These are phyloP conservation scores for Edolisoma coerulescens DNA, from an alignment of 2,113 vertebrate genomes.

Conservation along the genomic window DNA sequence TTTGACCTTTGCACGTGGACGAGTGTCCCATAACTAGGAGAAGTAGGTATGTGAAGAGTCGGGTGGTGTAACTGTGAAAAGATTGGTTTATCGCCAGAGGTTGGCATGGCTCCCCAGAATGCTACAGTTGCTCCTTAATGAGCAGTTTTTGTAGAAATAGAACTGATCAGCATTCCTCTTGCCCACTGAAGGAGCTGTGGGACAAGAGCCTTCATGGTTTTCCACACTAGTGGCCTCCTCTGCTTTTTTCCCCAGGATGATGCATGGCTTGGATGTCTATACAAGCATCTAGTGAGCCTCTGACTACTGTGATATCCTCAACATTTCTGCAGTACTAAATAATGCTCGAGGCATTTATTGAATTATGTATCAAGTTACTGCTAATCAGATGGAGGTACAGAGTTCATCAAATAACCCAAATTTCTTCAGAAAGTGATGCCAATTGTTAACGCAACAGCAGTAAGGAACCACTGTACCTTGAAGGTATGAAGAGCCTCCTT, in stretches of 20 bases:
- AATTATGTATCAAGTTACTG: neutral
- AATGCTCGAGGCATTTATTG: neutral
- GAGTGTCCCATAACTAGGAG: neutral
- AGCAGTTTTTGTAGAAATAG: neutral
- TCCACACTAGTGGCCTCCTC: neutral
- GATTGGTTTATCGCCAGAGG: neutral
- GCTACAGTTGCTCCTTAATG: neutral
- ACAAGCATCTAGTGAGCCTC: neutral
- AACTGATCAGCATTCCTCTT: neutral
- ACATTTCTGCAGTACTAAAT: neutral
- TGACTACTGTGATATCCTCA: neutral
- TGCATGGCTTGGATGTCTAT: neutral
- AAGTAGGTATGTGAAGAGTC: neutral
- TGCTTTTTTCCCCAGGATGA: neutral
- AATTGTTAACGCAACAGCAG: neutral
- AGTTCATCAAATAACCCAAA: neutral
- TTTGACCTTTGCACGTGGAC: fast-evolving
- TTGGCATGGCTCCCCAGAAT: neutral
- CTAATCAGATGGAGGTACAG: neutral
- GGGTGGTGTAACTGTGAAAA: neutral
- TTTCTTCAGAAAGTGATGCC: neutral
- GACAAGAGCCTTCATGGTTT: neutral
- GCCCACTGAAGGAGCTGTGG: neutral
- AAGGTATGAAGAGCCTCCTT: neutral
- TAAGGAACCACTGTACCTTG: neutral